These are phyloP conservation scores for Isichthys henryi DNA, from an alignment of 2,113 vertebrate genomes.

Conservation along the genomic window DNA sequence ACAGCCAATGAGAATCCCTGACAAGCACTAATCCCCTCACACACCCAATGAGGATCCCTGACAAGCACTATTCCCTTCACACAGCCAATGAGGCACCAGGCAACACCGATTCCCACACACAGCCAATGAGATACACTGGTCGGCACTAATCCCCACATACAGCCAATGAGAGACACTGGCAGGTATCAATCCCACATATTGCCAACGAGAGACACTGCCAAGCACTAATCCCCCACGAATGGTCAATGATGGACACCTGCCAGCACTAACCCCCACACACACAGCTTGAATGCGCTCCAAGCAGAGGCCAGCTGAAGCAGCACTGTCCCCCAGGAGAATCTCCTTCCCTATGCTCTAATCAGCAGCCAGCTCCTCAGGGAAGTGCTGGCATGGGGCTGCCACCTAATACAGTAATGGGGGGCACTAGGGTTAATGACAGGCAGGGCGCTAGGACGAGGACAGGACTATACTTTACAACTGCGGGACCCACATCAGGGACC, in stretches of 20 bases:
- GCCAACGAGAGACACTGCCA: neutral
- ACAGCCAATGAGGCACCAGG: neutral
- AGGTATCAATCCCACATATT: neutral
- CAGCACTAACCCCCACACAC: neutral
- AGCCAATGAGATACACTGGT: no score
- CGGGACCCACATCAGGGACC: conserved; percentile 19
- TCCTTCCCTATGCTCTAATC: neutral
- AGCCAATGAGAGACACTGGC: neutral
- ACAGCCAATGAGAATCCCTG: no score
- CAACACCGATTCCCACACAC: neutral
- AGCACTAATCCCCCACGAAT: neutral
- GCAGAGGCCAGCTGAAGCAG: neutral
- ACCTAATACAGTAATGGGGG: conserved; percentile 63
- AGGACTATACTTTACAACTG: conserved; percentile 53
- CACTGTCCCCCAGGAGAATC: neutral
- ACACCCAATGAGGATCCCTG: no score
- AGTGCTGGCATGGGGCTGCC: neutral
- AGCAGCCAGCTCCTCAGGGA: neutral
- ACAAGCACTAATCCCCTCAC: no score
- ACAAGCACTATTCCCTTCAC: no score
- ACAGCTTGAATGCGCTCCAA: neutral
- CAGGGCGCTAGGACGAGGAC: conserved; percentile 31
- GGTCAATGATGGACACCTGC: neutral
- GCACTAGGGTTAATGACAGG: conserved; percentile 39
- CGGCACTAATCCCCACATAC: neutral